Conservation (phyloP, 2,113 vertebrate species). For the Pampusana beccarii region DNA sequence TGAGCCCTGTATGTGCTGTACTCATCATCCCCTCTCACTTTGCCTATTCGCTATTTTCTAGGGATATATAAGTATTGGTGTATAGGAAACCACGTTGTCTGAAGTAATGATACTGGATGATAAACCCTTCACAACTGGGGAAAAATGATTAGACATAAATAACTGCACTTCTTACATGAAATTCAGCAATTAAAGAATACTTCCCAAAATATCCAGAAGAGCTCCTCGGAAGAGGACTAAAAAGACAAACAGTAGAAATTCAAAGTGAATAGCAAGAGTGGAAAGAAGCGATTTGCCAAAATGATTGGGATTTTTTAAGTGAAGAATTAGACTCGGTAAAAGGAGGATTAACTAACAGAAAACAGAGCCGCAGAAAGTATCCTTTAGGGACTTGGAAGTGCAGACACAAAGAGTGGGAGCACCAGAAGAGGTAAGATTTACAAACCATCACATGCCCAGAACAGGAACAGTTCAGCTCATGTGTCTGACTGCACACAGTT, state of each 20-base stretch:
- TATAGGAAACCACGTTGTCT: not conserved
- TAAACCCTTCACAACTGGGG: not conserved
- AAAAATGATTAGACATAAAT: not conserved
- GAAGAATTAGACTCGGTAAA: not conserved
- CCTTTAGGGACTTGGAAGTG: not conserved
- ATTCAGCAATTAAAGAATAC: not conserved
- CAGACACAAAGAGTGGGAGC: not conserved
- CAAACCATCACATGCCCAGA: not conserved
- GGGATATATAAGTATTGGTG: not conserved
- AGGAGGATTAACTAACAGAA: not conserved
- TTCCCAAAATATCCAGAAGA: not conserved
- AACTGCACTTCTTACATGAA: not conserved
- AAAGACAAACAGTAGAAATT: not conserved
- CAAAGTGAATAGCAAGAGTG: not conserved
- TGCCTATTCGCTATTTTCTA: not conserved
- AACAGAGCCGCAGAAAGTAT: not conserved
- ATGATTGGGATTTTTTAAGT: not conserved
- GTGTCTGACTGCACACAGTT: not conserved
- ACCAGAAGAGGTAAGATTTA: not conserved
- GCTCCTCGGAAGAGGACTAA: not conserved
- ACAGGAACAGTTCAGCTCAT: not conserved
- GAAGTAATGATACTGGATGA: not conserved
- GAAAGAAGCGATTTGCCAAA: not conserved
- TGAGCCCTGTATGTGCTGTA: fast-evolving
- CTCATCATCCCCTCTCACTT: not conserved